Percentiles rank a stretch among this genome's conserved stretches.
These are phyloP conservation scores for Lepilemur septentrionalis DNA, from an alignment of 2,797 vertebrate species.

Conservation along the genomic window DNA sequence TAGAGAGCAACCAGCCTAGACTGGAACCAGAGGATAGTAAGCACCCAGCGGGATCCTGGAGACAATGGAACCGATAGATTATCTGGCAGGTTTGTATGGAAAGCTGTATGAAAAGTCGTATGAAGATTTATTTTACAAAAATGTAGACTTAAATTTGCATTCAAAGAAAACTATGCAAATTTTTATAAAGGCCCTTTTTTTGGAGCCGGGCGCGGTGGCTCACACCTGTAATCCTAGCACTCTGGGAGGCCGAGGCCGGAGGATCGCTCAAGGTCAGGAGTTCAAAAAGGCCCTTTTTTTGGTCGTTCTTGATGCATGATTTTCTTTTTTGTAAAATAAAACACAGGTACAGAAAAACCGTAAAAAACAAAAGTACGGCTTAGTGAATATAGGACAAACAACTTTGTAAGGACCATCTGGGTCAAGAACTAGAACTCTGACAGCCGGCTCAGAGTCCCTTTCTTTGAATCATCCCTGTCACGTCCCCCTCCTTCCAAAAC, in stretches of 20 bases:
- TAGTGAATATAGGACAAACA: not conserved
- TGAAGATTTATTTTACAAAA: conserved; percentile 9
- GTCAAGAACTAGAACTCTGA: not conserved
- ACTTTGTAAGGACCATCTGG: not conserved
- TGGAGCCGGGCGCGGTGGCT: too few relatives aligned
- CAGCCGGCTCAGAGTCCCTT: not conserved
- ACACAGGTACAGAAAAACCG: not conserved
- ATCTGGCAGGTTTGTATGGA: not conserved
- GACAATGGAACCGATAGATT: not conserved
- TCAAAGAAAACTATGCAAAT: not conserved
- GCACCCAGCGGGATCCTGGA: not conserved
- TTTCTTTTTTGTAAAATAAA: not conserved
- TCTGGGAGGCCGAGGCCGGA: too few relatives aligned
- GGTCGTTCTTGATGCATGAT: not conserved
- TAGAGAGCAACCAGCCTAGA: not conserved
- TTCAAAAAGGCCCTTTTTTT: not conserved
- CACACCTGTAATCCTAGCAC: too few relatives aligned
- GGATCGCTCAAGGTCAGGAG: too few relatives aligned
- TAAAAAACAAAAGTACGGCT: not conserved
- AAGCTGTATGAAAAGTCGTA: not conserved
- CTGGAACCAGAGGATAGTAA: not conserved
- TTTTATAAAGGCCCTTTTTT: not conserved
- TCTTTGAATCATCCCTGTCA: not conserved
- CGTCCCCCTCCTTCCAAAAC: not conserved
- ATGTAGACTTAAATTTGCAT: not conserved